A percentile compares a stretch with the other conserved stretches of the same genome.
phyloP scores from a whole-genome alignment of 2,888 invertebrate species.

The Formica aserva region DNA sequence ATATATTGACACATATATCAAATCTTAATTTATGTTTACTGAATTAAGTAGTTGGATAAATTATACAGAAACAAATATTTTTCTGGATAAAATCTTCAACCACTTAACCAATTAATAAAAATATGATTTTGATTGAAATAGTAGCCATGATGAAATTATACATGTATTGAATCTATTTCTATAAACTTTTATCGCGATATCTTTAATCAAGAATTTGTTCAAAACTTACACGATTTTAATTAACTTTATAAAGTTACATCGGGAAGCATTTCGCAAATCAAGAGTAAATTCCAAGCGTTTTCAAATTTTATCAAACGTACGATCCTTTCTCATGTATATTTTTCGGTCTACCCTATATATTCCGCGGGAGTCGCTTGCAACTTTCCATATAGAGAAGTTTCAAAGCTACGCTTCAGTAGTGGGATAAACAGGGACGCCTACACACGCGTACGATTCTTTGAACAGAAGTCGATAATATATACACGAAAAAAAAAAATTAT shows the following conservation, averaged over 20 bases:
- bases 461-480: slow-evolving; percentile 76
- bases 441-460: slow-evolving; percentile 76
- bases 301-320: background rate
- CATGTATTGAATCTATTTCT: background rate
- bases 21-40: background rate
- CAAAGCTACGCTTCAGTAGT: slow-evolving; percentile 78
- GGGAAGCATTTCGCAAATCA: background rate
- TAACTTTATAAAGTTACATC: background rate
- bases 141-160: background rate
- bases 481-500: slow-evolving; percentile 45
- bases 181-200: background rate
- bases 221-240: background rate
- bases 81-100: background rate
- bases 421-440: slow-evolving; percentile 81
- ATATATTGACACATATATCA: background rate
- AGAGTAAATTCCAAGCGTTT: background rate
- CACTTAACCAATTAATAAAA: background rate
- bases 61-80: background rate
- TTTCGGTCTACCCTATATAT: slow-evolving; percentile 71
- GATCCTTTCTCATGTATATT: slow-evolving; percentile 54
- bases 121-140: background rate
- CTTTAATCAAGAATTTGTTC: background rate
- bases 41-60: background rate
- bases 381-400: slow-evolving; percentile 82
- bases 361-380: slow-evolving; percentile 74